Evolutionary conservation across 2,797 vertebrate species (phyloP), one percentile per base, ranked within the genome.

Genomic region (Tragopan temminckii): DNA sequence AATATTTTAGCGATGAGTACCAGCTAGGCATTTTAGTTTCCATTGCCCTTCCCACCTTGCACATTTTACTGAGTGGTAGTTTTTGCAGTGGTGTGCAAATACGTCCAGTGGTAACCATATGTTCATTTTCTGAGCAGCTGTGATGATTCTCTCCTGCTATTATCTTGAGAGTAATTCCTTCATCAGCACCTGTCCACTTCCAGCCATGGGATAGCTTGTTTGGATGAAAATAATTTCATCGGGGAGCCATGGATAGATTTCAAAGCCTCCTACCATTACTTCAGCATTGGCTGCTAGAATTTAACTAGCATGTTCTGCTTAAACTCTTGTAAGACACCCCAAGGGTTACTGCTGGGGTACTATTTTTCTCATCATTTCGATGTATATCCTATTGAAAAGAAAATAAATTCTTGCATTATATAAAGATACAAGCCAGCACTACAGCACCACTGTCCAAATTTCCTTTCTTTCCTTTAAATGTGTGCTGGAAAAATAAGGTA

Each of bases 241-340:
- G 61, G 36, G 89, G 93, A 97, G 96, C 95, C 96, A 90, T 72
- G 88, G 96, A 96, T 72, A 96, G 90, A 95, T 85, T 63, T 94
- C 91, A 97, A 81, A 66, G 79, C 71, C 88, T 84, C 20, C 58
- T 50, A 46, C 83, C 67, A 72, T 17, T 83, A 29, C 50, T 90
- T 62, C 6, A 4, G 50, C 59, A 25, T 29, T 58, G 40, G 9
- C 70, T 82, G 71, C 19, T 5, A 27, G 40, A 24, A 69, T 76
- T 92, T 89, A 50, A 91, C 42, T 35, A 69, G 40, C 11, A n/a
- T 7, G 16, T 59, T 88, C 63, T 75, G 13, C 33, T 55, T 46
- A 66, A 89, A 87, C 11, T 20, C 23, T 58, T 62, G 0, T 2
- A 82, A 87, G 29, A 33, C 33, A 77, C 21, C 9, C 29, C 24